Evolutionary conservation across 2,888 invertebrate species (phyloP).

Genomic region (Cosmia trapezina): DNA sequence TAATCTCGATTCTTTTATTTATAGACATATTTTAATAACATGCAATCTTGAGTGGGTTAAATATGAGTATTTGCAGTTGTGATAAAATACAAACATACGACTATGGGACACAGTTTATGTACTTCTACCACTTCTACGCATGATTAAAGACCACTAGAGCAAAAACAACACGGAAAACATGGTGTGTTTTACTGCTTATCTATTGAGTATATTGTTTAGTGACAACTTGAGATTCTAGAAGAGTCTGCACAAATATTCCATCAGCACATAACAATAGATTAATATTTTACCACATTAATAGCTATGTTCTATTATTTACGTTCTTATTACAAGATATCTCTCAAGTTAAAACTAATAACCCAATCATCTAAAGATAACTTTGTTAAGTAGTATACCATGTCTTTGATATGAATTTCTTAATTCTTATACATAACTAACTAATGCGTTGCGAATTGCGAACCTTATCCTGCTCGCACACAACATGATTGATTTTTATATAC

Average conservation of each 20-base stretch:
- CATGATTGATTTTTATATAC: too few species aligned
- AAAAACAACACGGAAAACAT: neutral
- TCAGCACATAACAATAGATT: neutral
- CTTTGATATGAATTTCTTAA: slow-evolving; percentile 14
- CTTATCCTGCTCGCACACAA: too few species aligned
- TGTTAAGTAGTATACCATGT: neutral
- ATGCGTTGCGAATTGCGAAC: too few species aligned
- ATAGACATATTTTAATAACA: neutral
- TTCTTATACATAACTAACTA: neutral
- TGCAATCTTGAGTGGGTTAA: neutral
- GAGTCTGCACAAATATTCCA: neutral
- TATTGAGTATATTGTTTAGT: neutral
- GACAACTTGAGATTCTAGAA: slow-evolving; percentile 4
- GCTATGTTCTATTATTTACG: neutral
- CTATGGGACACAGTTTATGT: neutral
- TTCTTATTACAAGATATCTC: neutral
- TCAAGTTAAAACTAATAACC: slow-evolving; percentile 9
- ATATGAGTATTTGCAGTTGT: neutral
- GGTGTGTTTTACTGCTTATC: neutral
- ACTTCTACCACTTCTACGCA: neutral
- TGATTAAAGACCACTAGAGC: too few species aligned
- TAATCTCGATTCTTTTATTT: slow-evolving; percentile 5
- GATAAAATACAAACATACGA: neutral
- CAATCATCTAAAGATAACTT: slow-evolving; percentile 15
- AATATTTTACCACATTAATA: neutral